Evolutionary conservation across 1,140 invertebrate species (phyloP).

Genomic region (Holotrichia oblita): DNA sequence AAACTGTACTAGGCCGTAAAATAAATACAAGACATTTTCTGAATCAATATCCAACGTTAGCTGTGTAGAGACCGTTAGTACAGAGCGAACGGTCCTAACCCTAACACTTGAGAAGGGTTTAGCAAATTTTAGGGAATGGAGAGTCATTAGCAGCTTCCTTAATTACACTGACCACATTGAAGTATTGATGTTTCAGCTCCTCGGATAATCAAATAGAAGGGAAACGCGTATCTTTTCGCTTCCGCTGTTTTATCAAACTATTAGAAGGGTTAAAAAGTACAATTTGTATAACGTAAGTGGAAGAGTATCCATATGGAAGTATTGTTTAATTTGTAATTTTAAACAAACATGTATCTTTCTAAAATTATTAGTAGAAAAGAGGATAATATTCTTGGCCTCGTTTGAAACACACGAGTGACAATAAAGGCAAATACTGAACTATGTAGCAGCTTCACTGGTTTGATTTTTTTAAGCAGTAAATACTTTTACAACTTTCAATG

Average conservation of each 20-base stretch:
- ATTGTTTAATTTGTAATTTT: too few species aligned
- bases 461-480: too few species aligned
- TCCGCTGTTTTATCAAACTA: not conserved
- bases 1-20: not conserved
- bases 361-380: too few species aligned
- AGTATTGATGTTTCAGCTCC: slow-evolving; percentile 18
- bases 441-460: too few species aligned
- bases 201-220: slow-evolving; percentile 16
- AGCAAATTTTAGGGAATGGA: slow-evolving; percentile 33
- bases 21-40: slow-evolving; percentile 22
- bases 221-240: not conserved
- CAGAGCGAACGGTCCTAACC: not conserved
- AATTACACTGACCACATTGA: slow-evolving; percentile 40
- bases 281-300: too few species aligned
- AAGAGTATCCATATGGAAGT: too few species aligned
- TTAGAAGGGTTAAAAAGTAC: not conserved
- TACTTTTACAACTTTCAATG: too few species aligned
- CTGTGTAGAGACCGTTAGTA: not conserved
- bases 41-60: slow-evolving; percentile 26
- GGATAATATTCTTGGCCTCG: too few species aligned
- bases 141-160: slow-evolving; percentile 39
- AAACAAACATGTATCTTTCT: too few species aligned
- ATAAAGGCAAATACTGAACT: too few species aligned
- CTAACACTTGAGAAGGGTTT: slow-evolving; percentile 34
- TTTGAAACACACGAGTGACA: too few species aligned